Percentiles rank a stretch among this genome's conserved stretches.
Conservation (phyloP, 2,113 vertebrate species). For the Plecturocebus donacophilus region DNA sequence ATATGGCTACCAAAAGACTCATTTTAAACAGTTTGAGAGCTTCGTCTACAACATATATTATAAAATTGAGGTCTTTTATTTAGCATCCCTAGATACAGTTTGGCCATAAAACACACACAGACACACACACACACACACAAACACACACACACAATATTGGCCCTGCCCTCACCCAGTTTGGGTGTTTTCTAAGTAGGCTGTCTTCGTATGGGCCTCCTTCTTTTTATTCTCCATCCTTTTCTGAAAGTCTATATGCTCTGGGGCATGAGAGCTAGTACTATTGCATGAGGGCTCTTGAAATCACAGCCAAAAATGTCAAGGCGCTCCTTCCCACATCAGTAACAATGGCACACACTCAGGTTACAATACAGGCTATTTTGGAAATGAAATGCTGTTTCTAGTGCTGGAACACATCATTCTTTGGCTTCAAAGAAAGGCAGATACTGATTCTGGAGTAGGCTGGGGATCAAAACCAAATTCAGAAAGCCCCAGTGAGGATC, state of each 20-base stretch:
- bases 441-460: neutral
- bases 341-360: constrained; percentile 38
- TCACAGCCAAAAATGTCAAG: constrained; percentile 72
- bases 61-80: neutral
- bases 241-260: constrained; percentile 22
- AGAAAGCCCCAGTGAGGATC: neutral
- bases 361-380: constrained; percentile 47
- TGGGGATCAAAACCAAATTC: constrained; percentile 12
- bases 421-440: constrained; percentile 39
- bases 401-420: neutral
- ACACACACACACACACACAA: neutral
- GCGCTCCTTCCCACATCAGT: constrained; percentile 44
- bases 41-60: neutral
- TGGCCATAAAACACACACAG: neutral
- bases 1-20: neutral
- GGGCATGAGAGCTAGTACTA: constrained; percentile 45
- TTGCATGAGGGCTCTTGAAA: constrained; percentile 62
- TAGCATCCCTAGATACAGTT: neutral
- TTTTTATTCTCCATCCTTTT: constrained; percentile 12
- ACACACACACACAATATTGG: neutral
- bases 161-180: constrained; percentile 12
- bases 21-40: neutral
- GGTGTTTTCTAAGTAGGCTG: neutral
- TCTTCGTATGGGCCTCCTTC: constrained; percentile 16
- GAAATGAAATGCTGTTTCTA: constrained; percentile 60